phyloP scores from a whole-genome alignment of 2,888 invertebrate species.

The Euclidia mi region DNA sequence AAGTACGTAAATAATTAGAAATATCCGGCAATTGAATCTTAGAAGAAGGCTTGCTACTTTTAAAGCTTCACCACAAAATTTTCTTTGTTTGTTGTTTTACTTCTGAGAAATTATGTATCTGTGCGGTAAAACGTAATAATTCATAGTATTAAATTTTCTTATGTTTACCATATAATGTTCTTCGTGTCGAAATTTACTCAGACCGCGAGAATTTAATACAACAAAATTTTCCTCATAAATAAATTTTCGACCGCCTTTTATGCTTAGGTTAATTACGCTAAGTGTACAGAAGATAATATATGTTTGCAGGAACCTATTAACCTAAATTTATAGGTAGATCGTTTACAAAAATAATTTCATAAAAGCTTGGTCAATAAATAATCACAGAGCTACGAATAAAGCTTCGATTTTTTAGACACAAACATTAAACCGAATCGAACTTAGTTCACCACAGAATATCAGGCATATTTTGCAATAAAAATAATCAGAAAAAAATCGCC shows the following conservation, averaged over 20 bases:
- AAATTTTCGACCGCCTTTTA: conserved; percentile 39
- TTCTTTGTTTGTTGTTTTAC: conserved; percentile 33
- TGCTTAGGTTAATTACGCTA: conserved; percentile 40
- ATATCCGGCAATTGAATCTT: not conserved
- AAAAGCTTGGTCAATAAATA: too few relatives aligned
- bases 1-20: not conserved
- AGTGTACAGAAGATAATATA: conserved; percentile 26
- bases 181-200: conserved; percentile 27
- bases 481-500: not conserved
- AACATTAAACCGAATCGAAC: not conserved
- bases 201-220: conserved; percentile 29
- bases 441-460: not conserved
- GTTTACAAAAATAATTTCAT: too few relatives aligned
- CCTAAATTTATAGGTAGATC: conserved; percentile 11
- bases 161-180: conserved; percentile 31
- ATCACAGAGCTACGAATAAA: too few relatives aligned
- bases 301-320: conserved; percentile 16
- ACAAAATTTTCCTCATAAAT: conserved; percentile 47
- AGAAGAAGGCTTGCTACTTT: not conserved
- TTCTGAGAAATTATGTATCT: conserved; percentile 28
- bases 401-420: too few relatives aligned
- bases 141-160: conserved; percentile 36
- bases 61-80: conserved; percentile 19
- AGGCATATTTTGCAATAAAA: conserved; percentile 8
- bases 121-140: conserved; percentile 24